phyloP scores from a whole-genome alignment of 1,140 invertebrate genomes.

The Archegozetes longisetosus region DNA sequence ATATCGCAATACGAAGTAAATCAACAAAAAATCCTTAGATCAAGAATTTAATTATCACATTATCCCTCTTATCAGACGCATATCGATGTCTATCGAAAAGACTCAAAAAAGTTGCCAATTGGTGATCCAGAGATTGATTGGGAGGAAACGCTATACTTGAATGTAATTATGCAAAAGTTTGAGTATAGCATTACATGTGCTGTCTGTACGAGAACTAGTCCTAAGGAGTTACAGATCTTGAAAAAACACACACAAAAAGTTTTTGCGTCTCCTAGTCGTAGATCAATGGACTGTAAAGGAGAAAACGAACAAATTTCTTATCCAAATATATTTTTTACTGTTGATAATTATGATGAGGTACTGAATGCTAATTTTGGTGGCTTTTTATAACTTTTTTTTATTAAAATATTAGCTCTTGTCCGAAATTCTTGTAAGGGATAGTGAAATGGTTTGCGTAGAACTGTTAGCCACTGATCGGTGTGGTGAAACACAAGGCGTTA shows the following conservation, averaged over 20 bases:
- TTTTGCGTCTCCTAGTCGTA: slow-evolving; percentile 85
- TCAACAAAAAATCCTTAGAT: not conserved
- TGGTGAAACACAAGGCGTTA: slow-evolving; percentile 40
- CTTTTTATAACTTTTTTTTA: slow-evolving; percentile 6
- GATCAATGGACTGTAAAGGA: slow-evolving; percentile 95
- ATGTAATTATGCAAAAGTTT: slow-evolving; percentile 92
- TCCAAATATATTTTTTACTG: slow-evolving; percentile 96
- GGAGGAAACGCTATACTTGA: slow-evolving; percentile 98
- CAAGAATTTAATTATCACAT: not conserved
- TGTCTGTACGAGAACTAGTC: slow-evolving; percentile 89
- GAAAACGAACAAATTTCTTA: slow-evolving; percentile 97
- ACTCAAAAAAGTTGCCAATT: slow-evolving; percentile 86
- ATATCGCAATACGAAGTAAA: slow-evolving; percentile 70
- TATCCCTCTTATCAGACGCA: slow-evolving; percentile 46
- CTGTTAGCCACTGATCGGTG: slow-evolving; percentile 68
- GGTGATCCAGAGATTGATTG: slow-evolving; percentile 91
- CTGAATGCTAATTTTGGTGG: slow-evolving; percentile 12
- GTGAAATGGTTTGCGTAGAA: slow-evolving; percentile 97
- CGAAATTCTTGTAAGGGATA: slow-evolving; percentile 80
- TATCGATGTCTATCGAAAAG: slow-evolving; percentile 84
- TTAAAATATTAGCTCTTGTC: slow-evolving; percentile 54
- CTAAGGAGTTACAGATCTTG: slow-evolving; percentile 85
- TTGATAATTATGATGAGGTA: slow-evolving; percentile 98
- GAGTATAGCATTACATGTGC: slow-evolving; percentile 92
- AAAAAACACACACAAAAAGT: slow-evolving; percentile 84